phyloP scores from a whole-genome alignment of 2,888 invertebrate genomes.

The Cordilura impudica region DNA sequence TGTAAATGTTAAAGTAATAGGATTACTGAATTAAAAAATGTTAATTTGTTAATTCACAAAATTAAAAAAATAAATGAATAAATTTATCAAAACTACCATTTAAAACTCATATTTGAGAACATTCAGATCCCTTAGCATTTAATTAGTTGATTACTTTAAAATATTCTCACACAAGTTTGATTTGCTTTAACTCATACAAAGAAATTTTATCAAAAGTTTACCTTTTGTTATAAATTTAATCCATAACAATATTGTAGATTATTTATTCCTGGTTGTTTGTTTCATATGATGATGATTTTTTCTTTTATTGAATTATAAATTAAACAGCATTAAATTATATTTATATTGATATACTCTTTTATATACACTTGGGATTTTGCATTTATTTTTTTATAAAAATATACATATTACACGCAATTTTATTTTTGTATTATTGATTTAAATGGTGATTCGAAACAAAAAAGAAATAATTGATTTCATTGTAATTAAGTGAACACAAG shows the following conservation, averaged over 20 bases:
- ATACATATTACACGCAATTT: constrained; percentile 25
- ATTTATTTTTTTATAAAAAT: too few species aligned
- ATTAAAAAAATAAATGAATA: too few species aligned
- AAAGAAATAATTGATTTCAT: neutral
- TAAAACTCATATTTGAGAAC: too few species aligned
- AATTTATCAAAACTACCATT: too few species aligned
- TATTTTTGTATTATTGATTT: constrained; percentile 12
- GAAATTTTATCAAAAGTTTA: neutral
- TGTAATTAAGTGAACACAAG: neutral
- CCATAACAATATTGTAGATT: constrained; percentile 10
- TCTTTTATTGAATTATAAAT: constrained; percentile 44
- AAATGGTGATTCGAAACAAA: constrained; percentile 2
- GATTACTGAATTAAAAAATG: too few species aligned
- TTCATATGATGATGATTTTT: constrained; percentile 15
- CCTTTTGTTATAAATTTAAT: constrained; percentile 24
- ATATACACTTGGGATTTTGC: neutral
- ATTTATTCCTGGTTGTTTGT: constrained; percentile 3
- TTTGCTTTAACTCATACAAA: neutral
- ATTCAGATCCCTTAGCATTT: too few species aligned
- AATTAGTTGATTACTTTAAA: too few species aligned
- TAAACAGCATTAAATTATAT: constrained; percentile 40
- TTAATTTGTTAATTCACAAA: too few species aligned
- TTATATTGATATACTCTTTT: constrained; percentile 24
- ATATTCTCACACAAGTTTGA: neutral
- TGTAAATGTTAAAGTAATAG: too few species aligned